These are phyloP conservation scores for Hypotaenidia okinawae DNA, from an alignment of 2,797 vertebrate genomes.

Conservation along the genomic window DNA sequence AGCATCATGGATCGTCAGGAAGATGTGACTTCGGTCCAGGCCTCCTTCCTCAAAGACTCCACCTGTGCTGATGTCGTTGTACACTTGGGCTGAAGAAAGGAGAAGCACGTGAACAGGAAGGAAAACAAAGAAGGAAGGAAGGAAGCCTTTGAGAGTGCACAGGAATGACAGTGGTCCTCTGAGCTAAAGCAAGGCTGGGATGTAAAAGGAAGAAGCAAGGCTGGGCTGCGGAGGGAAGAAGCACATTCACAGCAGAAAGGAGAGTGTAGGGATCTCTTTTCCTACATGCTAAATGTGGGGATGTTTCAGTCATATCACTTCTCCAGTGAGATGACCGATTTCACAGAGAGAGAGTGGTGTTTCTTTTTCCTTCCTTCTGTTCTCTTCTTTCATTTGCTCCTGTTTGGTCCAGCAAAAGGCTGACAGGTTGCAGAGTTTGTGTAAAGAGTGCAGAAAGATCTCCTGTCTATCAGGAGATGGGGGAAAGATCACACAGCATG, in stretches of 20 bases:
- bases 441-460: neutral
- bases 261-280: neutral
- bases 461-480: neutral
- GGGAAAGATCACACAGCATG: neutral
- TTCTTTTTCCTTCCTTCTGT: neutral
- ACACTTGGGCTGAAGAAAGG: constrained; percentile 87
- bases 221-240: neutral
- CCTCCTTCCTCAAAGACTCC: constrained; percentile 88
- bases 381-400: neutral
- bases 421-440: neutral
- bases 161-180: neutral
- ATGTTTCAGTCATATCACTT: neutral
- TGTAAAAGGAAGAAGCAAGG: too few species aligned
- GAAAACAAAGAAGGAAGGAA: neutral
- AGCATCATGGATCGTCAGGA: constrained; percentile 89
- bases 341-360: neutral
- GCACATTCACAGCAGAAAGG: neutral
- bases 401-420: neutral
- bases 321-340: neutral
- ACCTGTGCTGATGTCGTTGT: constrained; percentile 86
- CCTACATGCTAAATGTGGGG: neutral
- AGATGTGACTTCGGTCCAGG: constrained; percentile 82
- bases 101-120: neutral
- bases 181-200: neutral
- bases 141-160: neutral